Conservation (phyloP, 2,113 vertebrate genomes). For the Tonatia bakeri region DNA sequence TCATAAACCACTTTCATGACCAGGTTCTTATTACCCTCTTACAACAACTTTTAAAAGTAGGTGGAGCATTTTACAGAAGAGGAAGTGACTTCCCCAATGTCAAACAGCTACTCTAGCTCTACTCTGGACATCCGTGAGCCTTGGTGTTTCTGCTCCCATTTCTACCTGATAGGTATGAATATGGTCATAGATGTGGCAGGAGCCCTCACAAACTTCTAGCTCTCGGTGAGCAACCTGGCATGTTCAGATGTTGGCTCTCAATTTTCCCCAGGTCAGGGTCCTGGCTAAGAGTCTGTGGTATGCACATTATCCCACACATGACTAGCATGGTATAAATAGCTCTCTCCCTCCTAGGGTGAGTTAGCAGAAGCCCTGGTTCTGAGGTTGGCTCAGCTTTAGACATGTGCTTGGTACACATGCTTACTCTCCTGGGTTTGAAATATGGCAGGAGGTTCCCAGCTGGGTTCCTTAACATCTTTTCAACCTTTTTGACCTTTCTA, state of each 20-base stretch:
- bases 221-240: conserved; percentile 1
- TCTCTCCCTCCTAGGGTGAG: conserved; percentile 39
- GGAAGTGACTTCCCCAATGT: neutral
- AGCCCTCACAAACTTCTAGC: neutral
- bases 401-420: conserved; percentile 46
- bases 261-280: conserved; percentile 2
- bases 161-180: neutral
- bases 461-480: conserved; percentile 59
- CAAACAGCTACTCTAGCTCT: neutral
- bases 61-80: conserved; percentile 9
- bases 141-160: neutral
- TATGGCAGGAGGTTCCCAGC: conserved; percentile 38
- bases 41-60: neutral
- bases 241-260: conserved; percentile 15
- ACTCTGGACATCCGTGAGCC: neutral
- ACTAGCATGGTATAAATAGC: conserved; percentile 58
- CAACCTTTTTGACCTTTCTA: conserved; percentile 40
- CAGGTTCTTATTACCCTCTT: neutral
- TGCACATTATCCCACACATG: conserved; percentile 44
- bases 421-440: conserved; percentile 44
- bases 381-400: conserved; percentile 19
- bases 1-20: neutral
- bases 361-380: conserved; percentile 33
- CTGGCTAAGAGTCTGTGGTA: conserved; percentile 26
- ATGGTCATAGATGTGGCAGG: neutral